phyloP scores from a whole-genome alignment of 2,797 vertebrate genomes.

The Tenualosa thibaudeaui region DNA sequence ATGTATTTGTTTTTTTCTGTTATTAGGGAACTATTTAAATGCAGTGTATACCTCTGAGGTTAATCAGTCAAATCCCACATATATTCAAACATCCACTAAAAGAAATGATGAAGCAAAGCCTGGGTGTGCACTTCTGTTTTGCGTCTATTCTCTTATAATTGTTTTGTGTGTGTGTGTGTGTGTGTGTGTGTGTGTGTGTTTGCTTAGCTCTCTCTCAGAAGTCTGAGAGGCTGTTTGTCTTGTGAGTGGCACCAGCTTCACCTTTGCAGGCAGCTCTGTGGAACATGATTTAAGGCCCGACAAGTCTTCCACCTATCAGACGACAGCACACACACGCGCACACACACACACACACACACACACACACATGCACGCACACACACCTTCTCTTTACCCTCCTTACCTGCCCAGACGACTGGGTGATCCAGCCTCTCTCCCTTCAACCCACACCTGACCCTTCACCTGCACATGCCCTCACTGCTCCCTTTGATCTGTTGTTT shows the following conservation, averaged over 20 bases:
- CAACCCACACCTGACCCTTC: conserved; percentile 68
- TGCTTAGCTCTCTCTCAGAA: conserved; percentile 57
- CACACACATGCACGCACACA: background rate
- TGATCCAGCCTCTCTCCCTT: conserved; percentile 32
- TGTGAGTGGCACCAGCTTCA: conserved; percentile 42
- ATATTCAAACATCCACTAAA: background rate
- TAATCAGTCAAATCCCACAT: background rate
- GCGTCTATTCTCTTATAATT: background rate
- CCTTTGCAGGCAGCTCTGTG: conserved; percentile 32
- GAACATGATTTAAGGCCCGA: background rate
- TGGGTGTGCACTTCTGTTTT: background rate
- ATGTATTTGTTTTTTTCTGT: too few relatives aligned
- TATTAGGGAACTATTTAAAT: background rate
- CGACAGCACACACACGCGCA: background rate
- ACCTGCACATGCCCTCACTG: conserved; percentile 60
- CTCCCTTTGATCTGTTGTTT: conserved; percentile 69
- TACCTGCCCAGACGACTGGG: conserved; percentile 34
- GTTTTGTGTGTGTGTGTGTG: conserved; percentile 23
- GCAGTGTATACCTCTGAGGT: background rate
- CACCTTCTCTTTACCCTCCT: conserved; percentile 35
- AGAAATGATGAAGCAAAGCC: background rate
- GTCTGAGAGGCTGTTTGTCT: conserved; percentile 52
- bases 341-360: background rate
- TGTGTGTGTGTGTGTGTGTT: conserved; percentile 35
- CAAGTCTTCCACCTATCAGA: background rate